These are phyloP conservation scores for Gadus chalcogrammus DNA, from an alignment of 2,113 vertebrate genomes.

Conservation along the genomic window DNA sequence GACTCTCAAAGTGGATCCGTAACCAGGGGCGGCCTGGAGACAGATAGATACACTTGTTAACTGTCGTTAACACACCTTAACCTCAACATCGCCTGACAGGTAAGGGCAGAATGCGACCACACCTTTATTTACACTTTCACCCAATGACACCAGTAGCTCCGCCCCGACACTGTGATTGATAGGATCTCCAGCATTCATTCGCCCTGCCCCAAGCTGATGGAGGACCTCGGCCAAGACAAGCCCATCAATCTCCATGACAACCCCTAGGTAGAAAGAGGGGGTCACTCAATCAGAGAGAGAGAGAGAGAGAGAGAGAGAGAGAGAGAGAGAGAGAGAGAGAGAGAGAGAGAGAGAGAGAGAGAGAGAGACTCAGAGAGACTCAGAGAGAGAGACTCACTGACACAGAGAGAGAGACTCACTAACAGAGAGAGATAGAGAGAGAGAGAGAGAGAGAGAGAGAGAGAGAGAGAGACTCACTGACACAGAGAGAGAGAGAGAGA, in stretches of 20 bases:
- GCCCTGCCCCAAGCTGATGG: constrained; percentile 78
- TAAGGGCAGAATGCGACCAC: constrained; percentile 20
- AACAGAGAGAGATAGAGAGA: too few relatives aligned
- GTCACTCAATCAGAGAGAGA: too few relatives aligned
- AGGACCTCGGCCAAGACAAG: constrained; percentile 75
- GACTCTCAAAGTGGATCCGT: constrained; percentile 71
- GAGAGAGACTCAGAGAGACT: too few relatives aligned
- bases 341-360: too few relatives aligned
- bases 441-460: too few relatives aligned
- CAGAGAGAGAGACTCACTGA: too few relatives aligned
- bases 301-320: too few relatives aligned
- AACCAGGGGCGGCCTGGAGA: constrained; percentile 77
- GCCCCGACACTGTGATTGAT: constrained; percentile 79
- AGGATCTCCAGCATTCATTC: constrained; percentile 55
- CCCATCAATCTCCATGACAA: constrained; percentile 65
- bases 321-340: too few relatives aligned
- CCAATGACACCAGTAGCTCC: constrained; percentile 75
- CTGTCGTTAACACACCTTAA: background rate
- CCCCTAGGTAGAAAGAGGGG: constrained; percentile 54
- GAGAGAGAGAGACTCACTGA: too few relatives aligned
- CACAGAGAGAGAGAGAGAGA: too few relatives aligned
- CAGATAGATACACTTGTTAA: background rate
- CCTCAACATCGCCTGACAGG: background rate
- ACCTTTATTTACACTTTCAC: constrained; percentile 75
- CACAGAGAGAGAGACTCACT: too few relatives aligned